Base-by-base conservation (phyloP, 2,113 vertebrate genomes). In the Rhynchomys soricoides region DNA sequence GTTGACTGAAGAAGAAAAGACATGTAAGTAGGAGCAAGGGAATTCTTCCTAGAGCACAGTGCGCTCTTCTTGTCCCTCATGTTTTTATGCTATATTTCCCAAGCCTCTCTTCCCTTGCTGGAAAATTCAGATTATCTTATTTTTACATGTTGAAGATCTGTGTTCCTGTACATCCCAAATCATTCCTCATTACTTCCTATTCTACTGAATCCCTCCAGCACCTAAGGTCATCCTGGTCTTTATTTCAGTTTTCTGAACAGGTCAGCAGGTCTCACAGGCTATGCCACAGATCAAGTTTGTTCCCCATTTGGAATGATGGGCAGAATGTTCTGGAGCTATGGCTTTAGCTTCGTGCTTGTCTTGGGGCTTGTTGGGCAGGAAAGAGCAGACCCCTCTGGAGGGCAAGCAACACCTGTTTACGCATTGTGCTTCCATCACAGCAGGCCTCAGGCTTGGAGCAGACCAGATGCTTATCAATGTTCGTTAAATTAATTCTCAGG, bases 401-500 rank as follows among this genome's bases (percentile, higher is more conserved):
- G 92, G 90, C 70, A 95, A 64, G 87, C 82, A 52, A 29, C 9
- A 2, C 79, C 93, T 66, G 24, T 40, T 79, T 79, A 19, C 22
- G 45, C 66, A 62, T 59, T 24, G 52, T 26, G 0, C 26, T 29
- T 75, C 90, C 71, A 2, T 2, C 17, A 26, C 57, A 62, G 13
- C 3, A 29, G 93, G 74, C 40, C 5, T 66, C 85, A 75, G 4
- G 1, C 64, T 74, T 59, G 1, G 11, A 95, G 77, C 71, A 93
- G 81, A 95, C 64, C 96, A 97, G 94, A 97, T 96, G 95, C 95
- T 96, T 78, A 89, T 96, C 88, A 97, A 95, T 95, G 97, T 98
- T 96, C 92, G 97, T 95, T 96, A 97, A 97, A 97, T 98, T 98
- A 96, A 97, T 97, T 97, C 97, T 98, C 94, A 92, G 96, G 92